A percentile compares a stretch with the other conserved stretches of the same genome.
Conservation (phyloP, 1,140 invertebrate genomes). For the Tribolium madens region DNA sequence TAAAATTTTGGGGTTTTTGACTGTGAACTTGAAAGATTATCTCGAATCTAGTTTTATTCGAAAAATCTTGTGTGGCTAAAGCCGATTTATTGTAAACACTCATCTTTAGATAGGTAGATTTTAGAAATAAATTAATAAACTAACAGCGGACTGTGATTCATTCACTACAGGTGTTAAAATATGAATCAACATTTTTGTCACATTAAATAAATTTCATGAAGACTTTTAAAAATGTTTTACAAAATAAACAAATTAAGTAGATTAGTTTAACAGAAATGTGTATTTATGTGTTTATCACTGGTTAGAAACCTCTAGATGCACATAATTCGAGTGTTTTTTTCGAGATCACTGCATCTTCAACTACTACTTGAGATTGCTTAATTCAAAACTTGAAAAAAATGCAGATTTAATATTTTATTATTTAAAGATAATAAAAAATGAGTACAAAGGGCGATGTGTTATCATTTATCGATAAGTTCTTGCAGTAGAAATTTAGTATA, state of each 20-base stretch:
- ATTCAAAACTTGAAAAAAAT: not conserved
- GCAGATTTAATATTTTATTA: not conserved
- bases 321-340: conserved; percentile 21
- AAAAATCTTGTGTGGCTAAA: not conserved
- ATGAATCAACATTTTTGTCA: too few species aligned
- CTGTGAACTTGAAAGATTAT: not conserved
- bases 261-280: too few species aligned
- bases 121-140: not conserved
- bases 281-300: too few species aligned
- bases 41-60: not conserved
- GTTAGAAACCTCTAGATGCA: not conserved
- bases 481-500: not conserved
- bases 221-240: too few species aligned
- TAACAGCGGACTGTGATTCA: too few species aligned
- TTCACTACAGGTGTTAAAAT: too few species aligned
- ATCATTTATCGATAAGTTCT: not conserved
- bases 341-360: conserved; percentile 8
- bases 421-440: not conserved
- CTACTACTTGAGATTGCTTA: conserved; percentile 8
- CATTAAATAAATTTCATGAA: too few species aligned
- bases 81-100: not conserved
- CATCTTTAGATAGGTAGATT: not conserved
- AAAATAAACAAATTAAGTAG: too few species aligned
- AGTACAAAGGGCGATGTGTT: conserved; percentile 2
- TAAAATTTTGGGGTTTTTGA: not conserved